Base-by-base conservation (phyloP, 1,140 invertebrate genomes). In the Drosophila persimilis region DNA sequence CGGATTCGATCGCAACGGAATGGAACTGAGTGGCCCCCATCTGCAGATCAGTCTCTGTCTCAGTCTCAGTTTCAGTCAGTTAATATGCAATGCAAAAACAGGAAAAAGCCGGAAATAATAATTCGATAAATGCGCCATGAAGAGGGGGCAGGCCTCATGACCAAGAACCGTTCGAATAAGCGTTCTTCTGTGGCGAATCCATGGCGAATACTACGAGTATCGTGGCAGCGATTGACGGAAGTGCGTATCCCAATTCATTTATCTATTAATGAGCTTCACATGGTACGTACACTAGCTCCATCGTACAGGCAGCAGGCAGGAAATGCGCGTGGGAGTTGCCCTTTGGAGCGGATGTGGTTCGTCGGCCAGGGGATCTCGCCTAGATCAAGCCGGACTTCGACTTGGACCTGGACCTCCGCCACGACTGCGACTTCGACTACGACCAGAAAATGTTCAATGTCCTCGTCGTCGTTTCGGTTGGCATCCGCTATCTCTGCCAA, bases 101-200 rank as follows among this genome's bases (percentile, higher is more conserved):
- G 44, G 54, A 73, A 75, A 88, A 58, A 62, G 77, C 81, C 86
- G 86, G 86, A 90, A 90, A 90, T 90, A 86, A 90, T 90, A 90
- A 90, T 83, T 90, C 86, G 86, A 90, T 90, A 85, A 81, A 85
- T 85, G 71, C 48, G 74, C 70, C 77, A 69, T 85, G 85, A 89
- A 89, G 67, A 73, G 77, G 64, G 46, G 52, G 63, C 43, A 35
- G 39, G 63, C 64, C 39, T 29, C 57, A 60, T 39, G 44, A 51
- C 41, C n/a, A 39, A 39, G 31, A 67, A 67, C 64, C 61, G 61
- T 67, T 67, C 61, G 64, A 54, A 66, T 52, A 26, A 52, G n/a
- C 22, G 29, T 41, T 56, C 53, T 45, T 74, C 63, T 62, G 62
- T 80, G 47, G 47, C 81, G 71, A 78, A 86, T 77, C 57, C 77